Evolutionary conservation across 2,113 vertebrate species (phyloP).

Genomic region (Podilymbus podiceps): DNA sequence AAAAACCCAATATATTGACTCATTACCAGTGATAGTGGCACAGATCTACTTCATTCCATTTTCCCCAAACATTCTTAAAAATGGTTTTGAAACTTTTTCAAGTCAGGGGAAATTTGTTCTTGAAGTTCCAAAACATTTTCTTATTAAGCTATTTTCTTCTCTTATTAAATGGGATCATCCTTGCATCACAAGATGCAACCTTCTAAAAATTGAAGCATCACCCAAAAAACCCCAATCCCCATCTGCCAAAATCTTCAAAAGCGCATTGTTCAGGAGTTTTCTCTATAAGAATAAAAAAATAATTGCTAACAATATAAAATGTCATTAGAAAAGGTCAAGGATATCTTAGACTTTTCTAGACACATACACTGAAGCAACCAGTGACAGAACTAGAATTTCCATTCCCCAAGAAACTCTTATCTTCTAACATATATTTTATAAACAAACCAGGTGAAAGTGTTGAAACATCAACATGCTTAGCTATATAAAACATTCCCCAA

Average conservation of each 20-base stretch:
- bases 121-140: neutral
- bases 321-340: neutral
- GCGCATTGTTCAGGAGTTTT: neutral
- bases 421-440: neutral
- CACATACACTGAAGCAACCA: neutral
- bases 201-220: neutral
- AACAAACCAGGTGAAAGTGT: neutral
- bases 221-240: neutral
- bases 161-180: neutral
- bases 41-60: neutral
- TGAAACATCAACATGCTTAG: neutral
- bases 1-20: neutral
- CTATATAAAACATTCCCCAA: neutral
- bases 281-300: neutral
- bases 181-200: neutral
- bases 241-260: neutral
- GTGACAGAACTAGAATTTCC: neutral
- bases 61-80: neutral
- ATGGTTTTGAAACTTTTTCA: neutral
- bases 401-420: accelerated
- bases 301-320: neutral
- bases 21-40: neutral
- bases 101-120: neutral
- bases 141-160: neutral
- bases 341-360: neutral